Percentiles rank a stretch among this genome's conserved stretches.
phyloP scores from a whole-genome alignment of 2,113 vertebrate species.

The Ictalurus furcatus region DNA sequence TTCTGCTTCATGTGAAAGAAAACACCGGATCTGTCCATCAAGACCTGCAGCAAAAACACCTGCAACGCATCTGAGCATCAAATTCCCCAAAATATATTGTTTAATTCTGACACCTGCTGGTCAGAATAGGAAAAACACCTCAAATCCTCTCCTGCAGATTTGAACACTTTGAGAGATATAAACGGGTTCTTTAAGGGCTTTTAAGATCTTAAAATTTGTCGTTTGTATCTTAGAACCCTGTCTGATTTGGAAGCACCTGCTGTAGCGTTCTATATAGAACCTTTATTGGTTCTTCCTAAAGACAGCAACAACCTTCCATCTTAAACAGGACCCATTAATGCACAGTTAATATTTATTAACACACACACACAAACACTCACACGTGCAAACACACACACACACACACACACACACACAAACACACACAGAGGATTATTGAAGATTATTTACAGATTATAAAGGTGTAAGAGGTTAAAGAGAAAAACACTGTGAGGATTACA shows the following conservation, averaged over 20 bases:
- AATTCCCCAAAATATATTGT: neutral
- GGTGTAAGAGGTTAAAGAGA: neutral
- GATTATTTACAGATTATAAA: neutral
- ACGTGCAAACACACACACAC: too few relatives aligned
- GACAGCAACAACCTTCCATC: neutral
- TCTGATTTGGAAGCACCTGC: neutral
- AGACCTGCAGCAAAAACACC: neutral
- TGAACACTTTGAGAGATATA: neutral
- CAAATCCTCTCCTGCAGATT: neutral
- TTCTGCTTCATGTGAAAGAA: neutral
- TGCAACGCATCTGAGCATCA: neutral
- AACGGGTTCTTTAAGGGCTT: neutral
- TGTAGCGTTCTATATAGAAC: neutral
- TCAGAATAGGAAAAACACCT: neutral
- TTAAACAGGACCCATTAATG: neutral
- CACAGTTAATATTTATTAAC: neutral
- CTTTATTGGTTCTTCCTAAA: neutral
- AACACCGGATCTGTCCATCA: neutral
- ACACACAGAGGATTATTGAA: neutral
- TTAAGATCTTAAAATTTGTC: neutral
- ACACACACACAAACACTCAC: too few relatives aligned
- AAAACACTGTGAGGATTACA: neutral
- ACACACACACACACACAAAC: neutral
- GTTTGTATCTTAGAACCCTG: neutral
- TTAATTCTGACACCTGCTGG: constrained; percentile 42